These are phyloP conservation scores for Euproctis similis DNA, from an alignment of 2,888 invertebrate species.

Conservation along the genomic window DNA sequence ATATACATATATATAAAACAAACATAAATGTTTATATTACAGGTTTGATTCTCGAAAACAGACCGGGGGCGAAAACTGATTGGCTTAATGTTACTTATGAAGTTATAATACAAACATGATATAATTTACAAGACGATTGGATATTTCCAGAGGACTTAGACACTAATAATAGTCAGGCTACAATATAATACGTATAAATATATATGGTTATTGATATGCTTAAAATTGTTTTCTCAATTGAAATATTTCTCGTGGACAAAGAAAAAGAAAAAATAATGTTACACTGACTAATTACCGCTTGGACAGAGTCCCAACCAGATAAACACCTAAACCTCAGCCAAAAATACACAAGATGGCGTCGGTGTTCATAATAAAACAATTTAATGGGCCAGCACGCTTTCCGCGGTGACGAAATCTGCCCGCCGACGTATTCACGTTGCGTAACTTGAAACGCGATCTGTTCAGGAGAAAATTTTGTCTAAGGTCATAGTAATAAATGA, in stretches of 20 bases:
- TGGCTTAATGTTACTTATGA: constrained; percentile 8
- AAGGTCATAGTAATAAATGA: constrained; percentile 52
- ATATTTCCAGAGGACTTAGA: constrained; percentile 4
- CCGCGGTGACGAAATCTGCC: constrained; percentile 74
- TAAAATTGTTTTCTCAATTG: too few species aligned
- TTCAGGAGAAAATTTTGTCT: constrained; percentile 62
- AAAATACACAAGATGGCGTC: constrained; percentile 75
- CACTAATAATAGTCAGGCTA: constrained; percentile 11
- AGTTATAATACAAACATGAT: constrained; percentile 10
- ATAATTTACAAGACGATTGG: constrained; percentile 8
- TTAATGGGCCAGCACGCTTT: constrained; percentile 76
- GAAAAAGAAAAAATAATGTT: constrained; percentile 61
- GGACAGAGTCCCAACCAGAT: constrained; percentile 72
- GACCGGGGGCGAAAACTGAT: constrained; percentile 8
- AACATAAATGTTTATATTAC: constrained; percentile 25
- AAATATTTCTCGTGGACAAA: too few species aligned
- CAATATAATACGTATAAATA: too few species aligned
- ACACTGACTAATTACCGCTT: constrained; percentile 70
- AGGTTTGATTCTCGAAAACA: constrained; percentile 14
- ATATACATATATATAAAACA: too few species aligned
- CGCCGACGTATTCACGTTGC: constrained; percentile 68
- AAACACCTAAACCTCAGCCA: constrained; percentile 73
- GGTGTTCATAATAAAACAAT: constrained; percentile 76
- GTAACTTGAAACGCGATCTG: constrained; percentile 68
- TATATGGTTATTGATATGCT: too few species aligned